Evolutionary conservation across 2,113 vertebrate species (phyloP), one percentile per base, ranked within the genome.

Genomic region (Dipodomys stephensi): DNA sequence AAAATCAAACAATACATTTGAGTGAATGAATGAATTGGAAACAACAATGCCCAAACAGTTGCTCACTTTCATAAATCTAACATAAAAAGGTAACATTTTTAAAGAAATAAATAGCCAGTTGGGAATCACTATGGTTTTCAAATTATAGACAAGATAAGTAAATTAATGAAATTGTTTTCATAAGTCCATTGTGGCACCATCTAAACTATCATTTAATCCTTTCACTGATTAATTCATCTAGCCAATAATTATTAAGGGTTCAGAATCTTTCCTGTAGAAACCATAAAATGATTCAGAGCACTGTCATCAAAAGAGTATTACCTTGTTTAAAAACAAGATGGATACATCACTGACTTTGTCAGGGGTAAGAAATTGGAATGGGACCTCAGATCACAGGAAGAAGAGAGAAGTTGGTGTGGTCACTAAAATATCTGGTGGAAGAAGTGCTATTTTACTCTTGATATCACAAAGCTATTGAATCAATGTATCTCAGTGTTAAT

Each of bases 1-100:
- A 88, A 88, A 93, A 53, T 74, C 4, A 84, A 85, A 86, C 27
- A 62, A 68, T 67, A 27, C 2, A 74, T 80, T 62, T 92, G 30
- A 80, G 49, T 93, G 18, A 96, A 77, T 91, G 28, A 92, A 76
- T 88, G 8, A 0, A 18, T 88, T 86, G 92, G 69, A 87, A 93
- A 64, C 18, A 71, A 35, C 28, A 88, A 67, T 92, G 3, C 6
- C 11, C 49, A 49, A 74, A 90, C 3, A 67, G 32, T 49, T 30
- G 53, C 0, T 87, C 77, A 81, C 16, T 87, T 90, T 91, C 69
- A 39, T 69, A 49, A 94, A 30, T 20, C 23, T 8, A 79, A 30
- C 2, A 68, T 23, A 79, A 23, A 77, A 87, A 92, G 57, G 60
- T 57, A 8, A 39, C 39, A 81, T 64, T 65, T 87, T 19, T 80